phyloP scores from a whole-genome alignment of 1,140 invertebrate species.

The Acromyrmex heyeri region DNA sequence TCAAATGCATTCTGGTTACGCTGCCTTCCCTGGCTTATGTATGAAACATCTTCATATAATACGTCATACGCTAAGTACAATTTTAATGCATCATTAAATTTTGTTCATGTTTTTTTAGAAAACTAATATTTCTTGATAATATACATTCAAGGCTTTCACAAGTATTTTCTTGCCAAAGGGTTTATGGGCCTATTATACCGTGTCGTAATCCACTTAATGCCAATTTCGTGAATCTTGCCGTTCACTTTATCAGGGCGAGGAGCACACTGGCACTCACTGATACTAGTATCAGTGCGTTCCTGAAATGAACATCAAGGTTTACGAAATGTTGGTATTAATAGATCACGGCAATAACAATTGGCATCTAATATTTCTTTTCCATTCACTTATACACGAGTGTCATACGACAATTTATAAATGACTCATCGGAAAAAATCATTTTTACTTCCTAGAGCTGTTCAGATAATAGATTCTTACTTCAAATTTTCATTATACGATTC shows the following conservation, averaged over 20 bases:
- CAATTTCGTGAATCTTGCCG: too few relatives aligned
- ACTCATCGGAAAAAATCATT: neutral
- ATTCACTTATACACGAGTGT: neutral
- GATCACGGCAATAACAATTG: too few relatives aligned
- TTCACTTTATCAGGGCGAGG: too few relatives aligned
- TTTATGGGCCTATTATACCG: too few relatives aligned
- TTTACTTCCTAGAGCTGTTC: neutral
- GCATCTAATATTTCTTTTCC: neutral
- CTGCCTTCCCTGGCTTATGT: conserved; percentile 1
- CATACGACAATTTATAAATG: neutral
- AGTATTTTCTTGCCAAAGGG: too few relatives aligned
- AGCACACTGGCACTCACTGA: too few relatives aligned
- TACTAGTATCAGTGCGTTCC: too few relatives aligned
- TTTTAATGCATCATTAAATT: conserved; percentile 18
- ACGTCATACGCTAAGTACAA: neutral
- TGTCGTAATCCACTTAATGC: too few relatives aligned
- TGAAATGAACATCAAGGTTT: too few relatives aligned
- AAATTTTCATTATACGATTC: neutral
- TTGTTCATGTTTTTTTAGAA: neutral
- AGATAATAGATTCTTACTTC: neutral
- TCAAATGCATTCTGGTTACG: conserved; percentile 6
- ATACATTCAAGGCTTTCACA: too few relatives aligned
- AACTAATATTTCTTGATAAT: neutral
- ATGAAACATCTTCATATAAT: neutral
- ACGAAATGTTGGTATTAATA: too few relatives aligned